Base-by-base conservation (phyloP, 2,888 invertebrate genomes). In the Mechanitis mazaeus region DNA sequence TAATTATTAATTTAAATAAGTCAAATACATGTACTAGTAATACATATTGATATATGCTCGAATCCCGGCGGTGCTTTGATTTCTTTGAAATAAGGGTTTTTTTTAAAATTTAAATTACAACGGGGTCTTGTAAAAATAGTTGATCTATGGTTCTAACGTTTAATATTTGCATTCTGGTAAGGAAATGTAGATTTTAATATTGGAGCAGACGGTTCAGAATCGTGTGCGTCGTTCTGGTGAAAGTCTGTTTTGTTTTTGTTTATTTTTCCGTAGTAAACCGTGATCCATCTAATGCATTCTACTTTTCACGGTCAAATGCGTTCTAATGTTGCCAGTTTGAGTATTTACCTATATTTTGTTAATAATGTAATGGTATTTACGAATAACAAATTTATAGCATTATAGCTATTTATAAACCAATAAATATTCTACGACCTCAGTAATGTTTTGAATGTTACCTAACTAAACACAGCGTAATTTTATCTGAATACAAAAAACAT, bases 281-380 rank as follows among this genome's bases (percentile, higher is more conserved):
- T 74, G 71, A 72, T 72, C 71, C 42, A 42, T 42, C 42, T 42
- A 42, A 63, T 79, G 79, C 81, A 87, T 83, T 83, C 85, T 79
- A 84, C 84, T 86, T 79, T 75, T 85, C 86, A 87, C 83, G 87
- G 88, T 86, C 87, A 89, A 87, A 87, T 81, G 74, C 81, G 72
- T 67, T 54, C 33, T 2, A 60, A 80, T 84, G 85, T 83, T 79
- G 76, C 81, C 69, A 79, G 74, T 35, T 1, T 50, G 1, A 35
- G 12, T 38, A 54, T 58, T 59, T 53, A 45, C 61, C 46, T 46
- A 31, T 28, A 4, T 50, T 31, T 42, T 42, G 42, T 42, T 42
- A 42, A 42, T 42, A 42, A 31, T 7, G 28, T 7, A 50, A 50
- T 47, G n/a, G 47, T 47, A 28, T 50, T 31, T 50, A 31, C 9